Evolutionary conservation across 1,140 invertebrate species (phyloP), one percentile per base, ranked within the genome.

Genomic region (Bombus breviceps): DNA sequence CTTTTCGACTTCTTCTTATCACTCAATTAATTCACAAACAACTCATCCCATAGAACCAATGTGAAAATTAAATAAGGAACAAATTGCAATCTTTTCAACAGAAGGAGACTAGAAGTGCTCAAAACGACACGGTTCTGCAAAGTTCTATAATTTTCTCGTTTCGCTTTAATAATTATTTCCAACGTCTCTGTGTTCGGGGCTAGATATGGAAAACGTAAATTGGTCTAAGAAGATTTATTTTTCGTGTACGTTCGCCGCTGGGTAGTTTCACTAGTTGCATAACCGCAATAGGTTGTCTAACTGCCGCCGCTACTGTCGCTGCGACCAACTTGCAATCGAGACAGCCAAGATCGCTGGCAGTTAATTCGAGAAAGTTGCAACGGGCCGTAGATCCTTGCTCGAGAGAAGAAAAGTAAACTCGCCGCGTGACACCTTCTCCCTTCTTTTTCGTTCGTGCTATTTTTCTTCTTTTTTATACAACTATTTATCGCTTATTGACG

Each of bases 251-350:
- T 85, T 79, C 83, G 59, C 39, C 76, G 85, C 75, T 75, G 88
- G 90, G 88, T 93, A 93, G 92, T 93, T 93, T 93, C 92, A 92
- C 92, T 92, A 92, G 89, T 93, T 91, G 87, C 90, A 85, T 86
- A 91, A 91, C 81, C 43, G 76, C 77, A 57, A 88, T 90, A 81
- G 87, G 72, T 79, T 75, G 89, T 64, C 73, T 74, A 73, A 72
- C 85, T 78, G 47, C 78, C 68, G 62, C 64, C 64, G 71, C 88
- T 82, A 85, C 77, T 89, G 81, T 72, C 57, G 74, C 69, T 77
- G 81, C 73, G 66, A 66, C 53, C 74, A 74, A 83, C 81, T 77
- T 86, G 73, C 81, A 86, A 77, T 71, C 73, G 78, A 81, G 78
- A 81, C 76, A 53, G 68, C 47, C 69, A 57, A 85, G 83, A 85